These are phyloP conservation scores for Sclerodermus sp. DNA, from an alignment of 2,888 invertebrate genomes.

Conservation along the genomic window DNA sequence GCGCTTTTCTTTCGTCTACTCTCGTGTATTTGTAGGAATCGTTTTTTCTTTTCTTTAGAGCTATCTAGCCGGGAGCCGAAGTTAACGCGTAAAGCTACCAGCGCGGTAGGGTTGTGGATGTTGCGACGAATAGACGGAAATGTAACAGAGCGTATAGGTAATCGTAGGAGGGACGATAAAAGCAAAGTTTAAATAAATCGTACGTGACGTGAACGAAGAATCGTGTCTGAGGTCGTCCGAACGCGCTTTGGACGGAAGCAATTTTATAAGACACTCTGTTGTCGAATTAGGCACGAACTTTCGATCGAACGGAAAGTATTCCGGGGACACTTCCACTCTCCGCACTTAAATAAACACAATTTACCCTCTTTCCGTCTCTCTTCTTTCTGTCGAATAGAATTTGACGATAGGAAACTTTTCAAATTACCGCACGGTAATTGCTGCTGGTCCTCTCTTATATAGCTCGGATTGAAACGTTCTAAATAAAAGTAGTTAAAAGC, in stretches of 20 bases:
- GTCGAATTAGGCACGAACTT: constrained; percentile 24
- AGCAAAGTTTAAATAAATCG: constrained; percentile 39
- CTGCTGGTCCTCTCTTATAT: too few species aligned
- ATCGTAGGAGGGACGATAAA: constrained; percentile 34
- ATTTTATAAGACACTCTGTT: constrained; percentile 12
- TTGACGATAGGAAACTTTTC: too few species aligned
- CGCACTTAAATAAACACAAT: not conserved
- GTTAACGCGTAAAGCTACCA: not conserved
- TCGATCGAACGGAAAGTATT: constrained; percentile 7
- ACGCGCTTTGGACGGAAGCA: constrained; percentile 14
- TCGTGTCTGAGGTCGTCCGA: constrained; percentile 18
- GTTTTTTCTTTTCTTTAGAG: not conserved
- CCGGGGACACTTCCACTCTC: not conserved
- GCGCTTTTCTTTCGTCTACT: constrained; percentile 14
- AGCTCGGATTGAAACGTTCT: too few species aligned
- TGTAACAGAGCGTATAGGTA: constrained; percentile 13
- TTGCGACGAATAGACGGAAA: not conserved
- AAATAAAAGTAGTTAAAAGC: too few species aligned
- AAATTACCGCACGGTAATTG: too few species aligned
- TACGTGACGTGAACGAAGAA: constrained; percentile 24
- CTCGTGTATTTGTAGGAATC: constrained; percentile 28
- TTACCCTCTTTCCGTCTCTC: not conserved
- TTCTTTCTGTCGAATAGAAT: too few species aligned
- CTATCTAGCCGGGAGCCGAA: not conserved
- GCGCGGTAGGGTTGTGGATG: too few species aligned